phyloP scores from a whole-genome alignment of 2,888 invertebrate species.

The Formica aserva region DNA sequence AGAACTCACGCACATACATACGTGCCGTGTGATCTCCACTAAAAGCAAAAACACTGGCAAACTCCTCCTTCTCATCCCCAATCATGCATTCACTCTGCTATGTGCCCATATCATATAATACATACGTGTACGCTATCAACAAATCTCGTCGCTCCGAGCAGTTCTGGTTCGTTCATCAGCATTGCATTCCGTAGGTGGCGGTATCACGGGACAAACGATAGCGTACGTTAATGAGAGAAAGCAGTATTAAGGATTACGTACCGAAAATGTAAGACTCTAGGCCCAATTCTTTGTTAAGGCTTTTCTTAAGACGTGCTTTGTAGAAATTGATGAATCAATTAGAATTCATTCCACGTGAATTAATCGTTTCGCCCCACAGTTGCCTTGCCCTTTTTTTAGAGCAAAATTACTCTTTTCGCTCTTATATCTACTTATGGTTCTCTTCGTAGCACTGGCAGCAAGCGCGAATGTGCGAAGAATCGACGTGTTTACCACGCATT shows the following conservation, averaged over 20 bases:
- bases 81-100: slow-evolving; percentile 49
- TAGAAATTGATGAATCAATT: slow-evolving; percentile 5
- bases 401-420: slow-evolving; percentile 30
- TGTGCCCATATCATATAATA: slow-evolving; percentile 25
- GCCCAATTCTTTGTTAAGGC: not conserved
- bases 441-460: slow-evolving; percentile 26
- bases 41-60: slow-evolving; percentile 10
- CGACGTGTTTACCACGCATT: not conserved
- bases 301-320: slow-evolving; percentile 20
- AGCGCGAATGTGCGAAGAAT: not conserved
- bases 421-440: slow-evolving; percentile 25
- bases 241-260: slow-evolving; percentile 16
- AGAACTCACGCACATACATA: slow-evolving; percentile 69
- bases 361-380: not conserved
- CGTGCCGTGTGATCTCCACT: slow-evolving; percentile 34
- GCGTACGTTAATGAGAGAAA: slow-evolving; percentile 28
- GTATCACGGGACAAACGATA: slow-evolving; percentile 25
- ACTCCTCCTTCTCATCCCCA: slow-evolving; percentile 29
- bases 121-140: not conserved
- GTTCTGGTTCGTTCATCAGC: slow-evolving; percentile 40
- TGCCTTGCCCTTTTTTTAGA: not conserved
- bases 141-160: slow-evolving; percentile 43
- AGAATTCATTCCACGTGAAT: not conserved
- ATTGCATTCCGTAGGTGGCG: slow-evolving; percentile 46
- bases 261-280: slow-evolving; percentile 33